These are phyloP conservation scores for Gobionotothen gibberifrons DNA, from an alignment of 2,797 vertebrate species.

Conservation along the genomic window DNA sequence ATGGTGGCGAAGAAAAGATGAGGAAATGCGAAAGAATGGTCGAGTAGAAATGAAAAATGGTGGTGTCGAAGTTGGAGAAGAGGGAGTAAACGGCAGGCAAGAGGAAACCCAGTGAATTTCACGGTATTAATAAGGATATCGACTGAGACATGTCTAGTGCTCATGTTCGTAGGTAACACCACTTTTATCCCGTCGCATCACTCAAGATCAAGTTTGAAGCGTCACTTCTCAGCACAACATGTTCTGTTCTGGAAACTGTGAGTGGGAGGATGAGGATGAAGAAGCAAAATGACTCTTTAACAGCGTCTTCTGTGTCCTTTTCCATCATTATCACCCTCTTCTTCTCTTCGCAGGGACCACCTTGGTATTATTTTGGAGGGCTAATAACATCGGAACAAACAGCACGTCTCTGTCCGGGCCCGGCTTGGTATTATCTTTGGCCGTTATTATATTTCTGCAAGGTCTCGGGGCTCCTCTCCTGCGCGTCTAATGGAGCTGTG, in stretches of 20 bases:
- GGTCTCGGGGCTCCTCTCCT: slow-evolving; percentile 48
- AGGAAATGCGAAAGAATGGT: slow-evolving; percentile 31
- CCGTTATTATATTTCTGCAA: slow-evolving; percentile 66
- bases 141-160: slow-evolving; percentile 21
- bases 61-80: slow-evolving; percentile 11
- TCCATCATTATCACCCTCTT: slow-evolving; percentile 48
- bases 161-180: slow-evolving; percentile 28
- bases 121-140: slow-evolving; percentile 15
- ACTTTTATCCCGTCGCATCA: slow-evolving; percentile 38
- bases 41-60: slow-evolving; percentile 28
- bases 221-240: slow-evolving; percentile 63
- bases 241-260: slow-evolving; percentile 69
- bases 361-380: slow-evolving; percentile 46
- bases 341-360: slow-evolving; percentile 20
- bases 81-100: not conserved
- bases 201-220: slow-evolving; percentile 64
- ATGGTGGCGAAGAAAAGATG: slow-evolving; percentile 38
- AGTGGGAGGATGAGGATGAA: slow-evolving; percentile 71
- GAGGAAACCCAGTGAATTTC: not conserved
- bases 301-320: slow-evolving; percentile 61
- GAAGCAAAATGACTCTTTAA: slow-evolving; percentile 68
- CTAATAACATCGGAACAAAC: slow-evolving; percentile 68
- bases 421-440: slow-evolving; percentile 60
- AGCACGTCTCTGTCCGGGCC: slow-evolving; percentile 51
- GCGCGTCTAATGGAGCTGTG: slow-evolving; percentile 50